Evolutionary conservation across 1,140 invertebrate species (phyloP).

Genomic region (Drosophila gunungcola): DNA sequence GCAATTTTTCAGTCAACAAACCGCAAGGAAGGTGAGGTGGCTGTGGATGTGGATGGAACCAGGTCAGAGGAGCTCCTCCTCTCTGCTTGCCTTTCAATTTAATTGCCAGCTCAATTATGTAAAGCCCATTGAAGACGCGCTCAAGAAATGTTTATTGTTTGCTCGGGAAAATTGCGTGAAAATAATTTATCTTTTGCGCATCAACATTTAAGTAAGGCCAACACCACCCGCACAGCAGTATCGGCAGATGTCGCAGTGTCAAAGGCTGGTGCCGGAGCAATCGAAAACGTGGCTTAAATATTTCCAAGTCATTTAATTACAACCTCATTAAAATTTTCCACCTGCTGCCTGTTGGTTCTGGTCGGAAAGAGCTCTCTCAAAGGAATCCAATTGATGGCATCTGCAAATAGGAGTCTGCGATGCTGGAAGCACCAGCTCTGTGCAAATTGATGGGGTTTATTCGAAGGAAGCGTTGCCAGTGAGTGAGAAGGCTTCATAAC

Average conservation of each 20-base stretch:
- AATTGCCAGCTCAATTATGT: conserved; percentile 79
- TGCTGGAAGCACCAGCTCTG: not conserved
- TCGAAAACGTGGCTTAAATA: conserved; percentile 74
- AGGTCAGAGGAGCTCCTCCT: conserved; percentile 6
- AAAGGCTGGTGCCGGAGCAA: conserved; percentile 48
- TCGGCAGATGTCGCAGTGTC: conserved; percentile 52
- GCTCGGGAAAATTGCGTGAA: conserved; percentile 75
- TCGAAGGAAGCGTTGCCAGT: not conserved
- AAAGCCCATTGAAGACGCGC: conserved; percentile 63
- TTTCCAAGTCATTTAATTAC: conserved; percentile 84
- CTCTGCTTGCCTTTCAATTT: conserved; percentile 61
- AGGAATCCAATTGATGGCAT: conserved; percentile 33
- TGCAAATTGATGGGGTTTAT: conserved; percentile 5
- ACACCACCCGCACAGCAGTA: conserved; percentile 14
- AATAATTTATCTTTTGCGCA: conserved; percentile 76
- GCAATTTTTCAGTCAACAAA: conserved; percentile 61
- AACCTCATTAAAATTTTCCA: conserved; percentile 81
- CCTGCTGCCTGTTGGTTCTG: conserved; percentile 45
- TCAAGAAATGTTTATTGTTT: conserved; percentile 76
- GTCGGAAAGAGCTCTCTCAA: conserved; percentile 12
- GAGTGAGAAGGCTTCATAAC: not conserved
- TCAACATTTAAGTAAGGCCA: conserved; percentile 68
- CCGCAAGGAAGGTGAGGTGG: conserved; percentile 29
- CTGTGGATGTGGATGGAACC: not conserved
- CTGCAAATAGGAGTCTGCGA: conserved; percentile 21